Evolutionary conservation across 2,888 invertebrate genomes (phyloP), one percentile per base, ranked within the genome.

Genomic region (Acronicta psi): DNA sequence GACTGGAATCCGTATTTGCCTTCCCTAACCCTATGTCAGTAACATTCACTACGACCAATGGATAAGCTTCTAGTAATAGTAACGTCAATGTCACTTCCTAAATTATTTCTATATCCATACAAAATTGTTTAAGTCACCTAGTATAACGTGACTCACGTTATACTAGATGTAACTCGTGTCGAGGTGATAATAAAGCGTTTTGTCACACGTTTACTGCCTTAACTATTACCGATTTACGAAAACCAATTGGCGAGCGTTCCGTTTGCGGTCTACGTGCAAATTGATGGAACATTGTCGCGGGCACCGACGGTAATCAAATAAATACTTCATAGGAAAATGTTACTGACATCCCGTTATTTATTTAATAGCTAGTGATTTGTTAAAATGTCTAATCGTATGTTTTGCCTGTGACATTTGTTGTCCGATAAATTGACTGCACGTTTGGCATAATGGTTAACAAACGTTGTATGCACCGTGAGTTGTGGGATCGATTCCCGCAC

Each of bases 151-250:
- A n/a, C n/a, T n/a, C n/a, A 45, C 10, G 20, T 49, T 20, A 41
- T 56, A 69, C 51, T 49, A 16, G 8, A 11, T 37, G 50, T 53
- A 54, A 62, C 41, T 56, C 46, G 59, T 52, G 38, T 59, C 44
- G 44, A 14, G 31, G 49, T 10, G 43, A 46, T 59, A 64, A 64
- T 68, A 76, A 68, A 61, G 42, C 57, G 65, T 52, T 63, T 77
- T 69, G 69, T 71, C 68, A 63, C 60, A 65, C 53, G 53, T 59
- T 75, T 63, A 62, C 65, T 55, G 52, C 53, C 31, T 40, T 60
- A 54, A 73, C 59, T 73, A 76, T 76, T 73, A 74, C 61, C 56
- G 56, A 71, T 77, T 74, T 71, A 63, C 69, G 62, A 65, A 66
- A 75, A 70, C 71, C 71, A 70, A 75, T 74, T 62, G 65, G 59